Conservation (phyloP, 2,888 invertebrate species). For the Leptarthrus brevirostris region DNA sequence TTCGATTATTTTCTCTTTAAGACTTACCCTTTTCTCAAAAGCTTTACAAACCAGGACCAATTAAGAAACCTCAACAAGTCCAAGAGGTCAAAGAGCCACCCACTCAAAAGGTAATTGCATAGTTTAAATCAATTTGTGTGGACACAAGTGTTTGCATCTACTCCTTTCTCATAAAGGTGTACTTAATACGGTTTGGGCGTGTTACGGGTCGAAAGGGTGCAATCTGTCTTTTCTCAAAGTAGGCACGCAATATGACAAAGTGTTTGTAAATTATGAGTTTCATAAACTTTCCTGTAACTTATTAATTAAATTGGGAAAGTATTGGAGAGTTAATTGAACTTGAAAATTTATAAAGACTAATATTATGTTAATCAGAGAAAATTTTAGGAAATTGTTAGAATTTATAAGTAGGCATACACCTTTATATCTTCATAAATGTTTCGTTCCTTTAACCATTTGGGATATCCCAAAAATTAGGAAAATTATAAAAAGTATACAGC, state of each 20-base stretch:
- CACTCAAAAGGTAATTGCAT: constrained; percentile 54
- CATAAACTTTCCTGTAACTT: neutral
- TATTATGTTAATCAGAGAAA: too few relatives aligned
- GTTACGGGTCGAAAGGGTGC: constrained; percentile 41
- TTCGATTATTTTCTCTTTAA: constrained; percentile 17
- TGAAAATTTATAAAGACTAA: too few relatives aligned
- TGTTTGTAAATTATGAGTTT: constrained; percentile 28
- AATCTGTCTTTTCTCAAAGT: constrained; percentile 45
- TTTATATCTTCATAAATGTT: too few relatives aligned
- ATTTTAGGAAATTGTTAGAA: too few relatives aligned
- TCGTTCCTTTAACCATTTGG: too few relatives aligned
- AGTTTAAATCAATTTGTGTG: constrained; percentile 54
- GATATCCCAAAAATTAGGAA: too few relatives aligned
- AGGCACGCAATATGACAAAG: constrained; percentile 29
- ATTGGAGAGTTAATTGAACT: too few relatives aligned
- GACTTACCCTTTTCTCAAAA: constrained; percentile 29
- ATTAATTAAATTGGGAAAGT: constrained; percentile 1
- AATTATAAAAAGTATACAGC: too few relatives aligned
- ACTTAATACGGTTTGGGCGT: constrained; percentile 16
- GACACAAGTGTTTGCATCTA: constrained; percentile 53
- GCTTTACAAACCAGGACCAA: constrained; percentile 47
- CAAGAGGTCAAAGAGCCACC: constrained; percentile 53
- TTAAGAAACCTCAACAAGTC: constrained; percentile 51
- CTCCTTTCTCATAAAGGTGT: constrained; percentile 52
- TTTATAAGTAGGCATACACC: too few relatives aligned